Conservation (phyloP, 2,797 vertebrate genomes). For the Spinibarbus caldwelli region DNA sequence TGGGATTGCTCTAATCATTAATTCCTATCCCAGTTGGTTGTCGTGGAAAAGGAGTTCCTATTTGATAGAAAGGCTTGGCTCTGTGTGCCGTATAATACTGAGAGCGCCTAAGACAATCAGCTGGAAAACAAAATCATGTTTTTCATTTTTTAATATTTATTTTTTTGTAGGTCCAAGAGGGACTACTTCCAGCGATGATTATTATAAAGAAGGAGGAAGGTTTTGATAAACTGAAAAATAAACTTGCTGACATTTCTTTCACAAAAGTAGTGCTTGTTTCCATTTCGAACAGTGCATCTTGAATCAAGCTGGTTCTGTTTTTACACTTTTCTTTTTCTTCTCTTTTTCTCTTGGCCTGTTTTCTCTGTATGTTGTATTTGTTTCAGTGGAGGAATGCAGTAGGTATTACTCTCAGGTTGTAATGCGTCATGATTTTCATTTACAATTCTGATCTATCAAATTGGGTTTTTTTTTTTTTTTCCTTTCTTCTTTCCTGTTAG, state of each 20-base stretch:
- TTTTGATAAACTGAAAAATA: constrained; percentile 82
- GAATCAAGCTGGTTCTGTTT: constrained; percentile 77
- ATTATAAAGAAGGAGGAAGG: constrained; percentile 82
- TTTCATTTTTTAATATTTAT: constrained; percentile 78
- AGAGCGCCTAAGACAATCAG: constrained; percentile 95
- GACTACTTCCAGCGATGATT: constrained; percentile 84
- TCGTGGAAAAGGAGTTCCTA: constrained; percentile 77
- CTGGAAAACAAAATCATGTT: constrained; percentile 78
- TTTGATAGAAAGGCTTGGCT: constrained; percentile 86
- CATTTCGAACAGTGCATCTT: constrained; percentile 83
- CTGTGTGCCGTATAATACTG: constrained; percentile 81
- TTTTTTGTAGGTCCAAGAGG: constrained; percentile 75
- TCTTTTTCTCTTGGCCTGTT: constrained; percentile 65
- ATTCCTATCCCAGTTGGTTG: constrained; percentile 61
- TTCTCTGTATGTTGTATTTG: constrained; percentile 68
- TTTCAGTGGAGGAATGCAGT: constrained; percentile 75
- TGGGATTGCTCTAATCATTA: constrained; percentile 61
- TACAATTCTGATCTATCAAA: constrained; percentile 12
- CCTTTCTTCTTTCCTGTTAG: constrained; percentile 32
- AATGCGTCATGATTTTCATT: constrained; percentile 60
- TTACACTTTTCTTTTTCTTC: constrained; percentile 48
- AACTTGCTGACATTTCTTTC: constrained; percentile 80
- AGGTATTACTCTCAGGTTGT: constrained; percentile 85
- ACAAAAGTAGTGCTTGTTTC: constrained; percentile 80
- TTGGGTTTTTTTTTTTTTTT: background rate